Conservation (phyloP, 1,140 invertebrate genomes). For the Trichonephila clavata region DNA sequence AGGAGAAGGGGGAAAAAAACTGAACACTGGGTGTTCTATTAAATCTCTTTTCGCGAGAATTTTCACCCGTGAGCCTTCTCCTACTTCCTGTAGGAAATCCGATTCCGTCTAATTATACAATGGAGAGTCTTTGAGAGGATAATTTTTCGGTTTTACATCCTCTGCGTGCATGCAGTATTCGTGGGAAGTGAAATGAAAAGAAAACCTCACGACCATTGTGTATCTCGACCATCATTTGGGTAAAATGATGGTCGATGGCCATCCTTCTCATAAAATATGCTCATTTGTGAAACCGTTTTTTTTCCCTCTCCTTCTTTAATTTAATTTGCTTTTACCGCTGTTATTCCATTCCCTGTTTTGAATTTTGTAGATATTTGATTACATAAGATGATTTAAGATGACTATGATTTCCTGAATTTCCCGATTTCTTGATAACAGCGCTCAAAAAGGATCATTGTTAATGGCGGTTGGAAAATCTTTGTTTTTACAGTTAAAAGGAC, state of each 20-base stretch:
- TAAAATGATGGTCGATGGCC: too few relatives aligned
- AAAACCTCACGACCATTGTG: constrained; percentile 6
- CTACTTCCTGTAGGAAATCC: not conserved
- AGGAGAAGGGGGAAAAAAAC: too few relatives aligned
- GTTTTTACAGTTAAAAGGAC: too few relatives aligned
- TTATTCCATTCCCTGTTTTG: not conserved
- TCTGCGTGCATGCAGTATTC: not conserved
- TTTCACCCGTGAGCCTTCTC: not conserved
- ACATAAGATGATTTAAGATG: too few relatives aligned
- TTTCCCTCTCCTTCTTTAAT: not conserved
- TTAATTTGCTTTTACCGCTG: not conserved
- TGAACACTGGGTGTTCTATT: not conserved
- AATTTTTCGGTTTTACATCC: constrained; percentile 22
- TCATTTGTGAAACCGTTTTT: not conserved
- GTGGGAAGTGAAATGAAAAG: constrained; percentile 11
- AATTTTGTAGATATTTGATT: not conserved
- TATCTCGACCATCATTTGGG: not conserved
- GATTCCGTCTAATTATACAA: not conserved
- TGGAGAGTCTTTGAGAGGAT: not conserved
- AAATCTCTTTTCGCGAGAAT: not conserved
- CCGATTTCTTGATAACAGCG: too few relatives aligned
- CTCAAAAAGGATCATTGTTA: too few relatives aligned
- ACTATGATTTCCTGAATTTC: too few relatives aligned
- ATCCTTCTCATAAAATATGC: not conserved
- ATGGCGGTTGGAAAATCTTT: too few relatives aligned